A percentile compares a stretch with the other conserved stretches of the same genome.
Evolutionary conservation across 2,888 invertebrate genomes (phyloP).

Genomic region (Campoletis raptor): DNA sequence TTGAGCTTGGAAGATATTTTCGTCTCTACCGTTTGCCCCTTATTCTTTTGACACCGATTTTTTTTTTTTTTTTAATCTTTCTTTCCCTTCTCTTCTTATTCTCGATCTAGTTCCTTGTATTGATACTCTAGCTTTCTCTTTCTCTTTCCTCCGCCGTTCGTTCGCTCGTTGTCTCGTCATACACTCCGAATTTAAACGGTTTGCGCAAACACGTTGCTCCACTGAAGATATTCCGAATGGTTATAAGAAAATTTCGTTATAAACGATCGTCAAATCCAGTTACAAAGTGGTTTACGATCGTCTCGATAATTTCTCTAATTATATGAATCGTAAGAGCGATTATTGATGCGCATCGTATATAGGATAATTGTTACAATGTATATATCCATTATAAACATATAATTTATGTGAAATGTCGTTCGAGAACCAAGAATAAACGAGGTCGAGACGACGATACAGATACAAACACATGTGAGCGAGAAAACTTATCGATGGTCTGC

Average conservation of each 20-base stretch:
- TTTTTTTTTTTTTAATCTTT: not conserved
- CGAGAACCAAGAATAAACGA: not conserved
- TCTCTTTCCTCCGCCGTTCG: conserved; percentile 60
- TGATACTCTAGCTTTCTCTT: conserved; percentile 4
- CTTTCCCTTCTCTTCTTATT: too few relatives aligned
- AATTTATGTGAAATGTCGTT: conserved; percentile 10
- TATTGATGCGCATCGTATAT: conserved; percentile 11
- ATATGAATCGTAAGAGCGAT: conserved; percentile 17
- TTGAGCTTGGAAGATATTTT: conserved; percentile 34
- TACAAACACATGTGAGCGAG: not conserved
- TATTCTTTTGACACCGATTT: not conserved
- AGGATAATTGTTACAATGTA: not conserved
- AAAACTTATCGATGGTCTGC: conserved; percentile 56
- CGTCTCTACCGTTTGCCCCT: not conserved
- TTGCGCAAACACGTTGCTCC: conserved; percentile 27
- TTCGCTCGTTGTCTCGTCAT: conserved; percentile 52
- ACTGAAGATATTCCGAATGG: conserved; percentile 68
- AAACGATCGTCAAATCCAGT: conserved; percentile 7
- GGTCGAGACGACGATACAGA: not conserved
- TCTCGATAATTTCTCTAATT: conserved; percentile 35
- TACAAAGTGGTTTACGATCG: conserved; percentile 39
- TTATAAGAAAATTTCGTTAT: conserved; percentile 35
- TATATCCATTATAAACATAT: not conserved
- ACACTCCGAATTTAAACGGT: conserved; percentile 60
- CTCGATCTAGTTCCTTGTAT: conserved; percentile 4